Evolutionary conservation across 2,113 vertebrate genomes (phyloP).

Genomic region (Heteronetta atricapilla): DNA sequence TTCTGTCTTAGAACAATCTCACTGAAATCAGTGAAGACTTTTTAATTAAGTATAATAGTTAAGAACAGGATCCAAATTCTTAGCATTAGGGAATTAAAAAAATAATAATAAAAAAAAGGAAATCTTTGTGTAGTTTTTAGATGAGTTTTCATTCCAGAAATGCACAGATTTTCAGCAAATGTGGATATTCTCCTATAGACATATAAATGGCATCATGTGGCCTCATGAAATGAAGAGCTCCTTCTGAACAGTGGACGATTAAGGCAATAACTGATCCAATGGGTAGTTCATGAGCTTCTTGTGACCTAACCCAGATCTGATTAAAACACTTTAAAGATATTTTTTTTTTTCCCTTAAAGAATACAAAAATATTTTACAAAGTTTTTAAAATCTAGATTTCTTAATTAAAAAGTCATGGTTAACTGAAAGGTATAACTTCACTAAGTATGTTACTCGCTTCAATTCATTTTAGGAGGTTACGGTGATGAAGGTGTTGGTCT

Average conservation of each 20-base stretch:
- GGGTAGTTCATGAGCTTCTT: not conserved
- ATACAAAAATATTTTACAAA: not conserved
- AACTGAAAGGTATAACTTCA: not conserved
- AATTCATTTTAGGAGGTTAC: not conserved
- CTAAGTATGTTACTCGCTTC: not conserved
- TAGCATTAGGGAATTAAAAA: not conserved
- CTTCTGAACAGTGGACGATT: not conserved
- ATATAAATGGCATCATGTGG: not conserved
- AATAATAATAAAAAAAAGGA: not conserved
- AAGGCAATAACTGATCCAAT: not conserved
- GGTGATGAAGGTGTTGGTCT: too few relatives aligned
- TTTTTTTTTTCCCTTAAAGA: not conserved
- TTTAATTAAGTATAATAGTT: not conserved
- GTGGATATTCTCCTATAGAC: not conserved
- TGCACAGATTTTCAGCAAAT: not conserved
- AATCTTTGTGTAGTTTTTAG: not conserved
- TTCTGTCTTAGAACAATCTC: not conserved
- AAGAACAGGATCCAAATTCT: not conserved
- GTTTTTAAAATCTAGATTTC: not conserved
- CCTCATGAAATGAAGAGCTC: not conserved
- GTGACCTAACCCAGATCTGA: not conserved
- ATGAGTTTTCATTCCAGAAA: not conserved
- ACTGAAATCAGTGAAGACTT: not conserved
- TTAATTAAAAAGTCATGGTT: not conserved
- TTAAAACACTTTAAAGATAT: not conserved